phyloP scores from a whole-genome alignment of 2,888 invertebrate genomes.

The Ochropacha duplaris region DNA sequence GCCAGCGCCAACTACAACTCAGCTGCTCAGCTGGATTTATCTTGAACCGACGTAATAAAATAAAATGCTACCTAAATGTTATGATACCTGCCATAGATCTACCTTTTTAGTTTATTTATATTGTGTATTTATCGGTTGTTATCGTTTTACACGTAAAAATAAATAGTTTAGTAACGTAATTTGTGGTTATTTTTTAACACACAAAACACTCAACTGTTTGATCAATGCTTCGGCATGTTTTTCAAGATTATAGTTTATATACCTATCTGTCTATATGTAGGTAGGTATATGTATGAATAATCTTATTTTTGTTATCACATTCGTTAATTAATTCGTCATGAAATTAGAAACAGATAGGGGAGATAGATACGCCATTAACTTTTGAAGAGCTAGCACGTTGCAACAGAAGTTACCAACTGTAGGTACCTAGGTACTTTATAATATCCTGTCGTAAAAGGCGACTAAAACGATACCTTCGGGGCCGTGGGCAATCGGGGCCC shows the following conservation, averaged over 20 bases:
- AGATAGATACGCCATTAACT: not conserved
- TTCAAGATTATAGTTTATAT: constrained; percentile 11
- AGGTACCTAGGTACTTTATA: too few relatives aligned
- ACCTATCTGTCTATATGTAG: too few relatives aligned
- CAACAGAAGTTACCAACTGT: too few relatives aligned
- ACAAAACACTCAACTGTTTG: constrained; percentile 10
- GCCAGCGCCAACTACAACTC: constrained; percentile 22
- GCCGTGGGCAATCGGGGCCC: too few relatives aligned
- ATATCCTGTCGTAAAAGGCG: too few relatives aligned
- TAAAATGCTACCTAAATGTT: not conserved
- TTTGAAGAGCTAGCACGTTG: too few relatives aligned
- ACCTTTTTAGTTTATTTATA: not conserved
- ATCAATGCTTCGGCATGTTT: constrained; percentile 17
- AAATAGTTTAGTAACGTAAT: not conserved
- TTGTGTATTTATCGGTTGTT: not conserved
- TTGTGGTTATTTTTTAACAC: constrained; percentile 23
- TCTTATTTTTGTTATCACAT: not conserved
- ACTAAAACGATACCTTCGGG: too few relatives aligned
- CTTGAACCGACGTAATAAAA: not conserved
- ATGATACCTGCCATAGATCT: not conserved
- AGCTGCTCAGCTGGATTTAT: constrained; percentile 10
- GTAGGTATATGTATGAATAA: constrained; percentile 8
- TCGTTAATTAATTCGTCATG: not conserved
- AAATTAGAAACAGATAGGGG: not conserved
- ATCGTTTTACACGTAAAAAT: not conserved